Percentiles rank a stretch among this genome's conserved stretches.
phyloP scores from a whole-genome alignment of 2,113 vertebrate species.

The Chamaea fasciata region DNA sequence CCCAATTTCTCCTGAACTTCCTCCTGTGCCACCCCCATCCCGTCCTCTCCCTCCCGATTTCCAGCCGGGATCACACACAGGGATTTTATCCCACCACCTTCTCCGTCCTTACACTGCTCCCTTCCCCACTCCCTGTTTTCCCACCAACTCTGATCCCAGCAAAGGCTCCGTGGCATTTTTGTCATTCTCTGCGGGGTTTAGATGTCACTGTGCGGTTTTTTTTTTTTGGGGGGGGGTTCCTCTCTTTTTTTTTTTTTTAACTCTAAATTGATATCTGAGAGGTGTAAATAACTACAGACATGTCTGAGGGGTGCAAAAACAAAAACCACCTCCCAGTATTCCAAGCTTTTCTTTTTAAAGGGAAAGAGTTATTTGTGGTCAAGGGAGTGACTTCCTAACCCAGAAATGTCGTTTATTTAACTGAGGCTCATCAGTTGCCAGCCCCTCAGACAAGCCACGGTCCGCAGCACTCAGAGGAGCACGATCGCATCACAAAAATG shows the following conservation, averaged over 20 bases:
- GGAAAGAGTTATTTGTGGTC: neutral
- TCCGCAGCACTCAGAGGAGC: neutral
- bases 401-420: neutral
- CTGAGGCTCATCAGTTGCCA: neutral
- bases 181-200: neutral
- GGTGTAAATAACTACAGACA: neutral
- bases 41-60: neutral
- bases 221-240: too few relatives aligned
- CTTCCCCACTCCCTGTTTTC: neutral
- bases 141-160: neutral
- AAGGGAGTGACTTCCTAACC: neutral
- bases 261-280: neutral
- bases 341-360: neutral
- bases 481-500: neutral
- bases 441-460: neutral
- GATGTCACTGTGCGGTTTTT: neutral
- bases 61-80: fast-evolving
- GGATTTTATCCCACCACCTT: neutral
- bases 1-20: fast-evolving
- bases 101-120: neutral
- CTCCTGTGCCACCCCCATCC: neutral
- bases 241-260: neutral
- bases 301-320: neutral
- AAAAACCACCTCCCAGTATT: neutral
- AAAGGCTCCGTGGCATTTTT: neutral